Percentiles rank a stretch among this genome's conserved stretches.
Evolutionary conservation across 2,888 invertebrate species (phyloP).

Genomic region (Theristus sp.): DNA sequence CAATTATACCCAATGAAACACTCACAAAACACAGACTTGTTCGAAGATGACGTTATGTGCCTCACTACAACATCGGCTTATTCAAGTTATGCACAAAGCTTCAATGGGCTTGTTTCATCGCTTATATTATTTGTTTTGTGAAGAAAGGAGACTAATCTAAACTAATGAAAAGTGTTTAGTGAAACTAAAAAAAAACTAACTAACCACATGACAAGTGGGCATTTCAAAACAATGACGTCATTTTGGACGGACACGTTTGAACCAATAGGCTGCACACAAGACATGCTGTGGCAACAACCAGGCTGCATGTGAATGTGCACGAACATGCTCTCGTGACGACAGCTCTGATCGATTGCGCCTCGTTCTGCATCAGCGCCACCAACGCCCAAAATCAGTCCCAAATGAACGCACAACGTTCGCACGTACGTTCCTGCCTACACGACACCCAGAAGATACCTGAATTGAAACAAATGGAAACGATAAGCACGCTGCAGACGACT

Average conservation of each 20-base stretch:
- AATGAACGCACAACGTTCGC: conserved; percentile 91
- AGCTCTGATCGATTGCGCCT: conserved; percentile 77
- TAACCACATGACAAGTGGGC: too few species aligned
- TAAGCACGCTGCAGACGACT: too few species aligned
- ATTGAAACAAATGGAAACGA: too few species aligned
- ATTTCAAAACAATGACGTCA: too few species aligned
- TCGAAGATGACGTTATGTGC: too few species aligned
- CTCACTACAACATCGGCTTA: too few species aligned
- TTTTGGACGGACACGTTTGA: too few species aligned
- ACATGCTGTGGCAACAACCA: too few species aligned
- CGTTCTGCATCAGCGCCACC: conserved; percentile 53
- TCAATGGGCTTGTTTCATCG: too few species aligned
- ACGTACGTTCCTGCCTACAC: conserved; percentile 97
- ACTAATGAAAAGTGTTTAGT: background rate
- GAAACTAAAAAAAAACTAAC: too few species aligned
- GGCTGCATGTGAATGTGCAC: conserved; percentile 5
- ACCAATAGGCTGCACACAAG: too few species aligned
- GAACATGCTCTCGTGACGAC: conserved; percentile 35
- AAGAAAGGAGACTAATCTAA: background rate
- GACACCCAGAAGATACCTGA: conserved; percentile 43
- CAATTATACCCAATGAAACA: background rate
- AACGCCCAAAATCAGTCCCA: conserved; percentile 79
- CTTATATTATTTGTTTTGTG: background rate
- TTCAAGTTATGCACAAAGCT: too few species aligned
- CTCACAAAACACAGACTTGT: background rate